Evolutionary conservation across 1,140 invertebrate species (phyloP).

Genomic region (Drosophila rhopaloa): DNA sequence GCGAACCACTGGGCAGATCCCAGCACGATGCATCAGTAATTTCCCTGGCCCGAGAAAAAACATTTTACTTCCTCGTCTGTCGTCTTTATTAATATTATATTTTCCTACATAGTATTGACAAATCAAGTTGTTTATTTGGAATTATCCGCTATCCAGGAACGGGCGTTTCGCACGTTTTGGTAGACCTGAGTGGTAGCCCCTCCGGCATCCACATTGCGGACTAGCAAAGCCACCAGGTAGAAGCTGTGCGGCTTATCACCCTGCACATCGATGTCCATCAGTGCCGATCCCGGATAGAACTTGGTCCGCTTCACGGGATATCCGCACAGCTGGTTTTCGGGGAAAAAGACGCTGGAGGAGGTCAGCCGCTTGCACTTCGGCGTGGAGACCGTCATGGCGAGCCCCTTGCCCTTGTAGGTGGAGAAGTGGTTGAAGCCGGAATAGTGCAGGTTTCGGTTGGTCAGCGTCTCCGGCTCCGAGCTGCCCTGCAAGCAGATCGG

Average conservation of each 20-base stretch:
- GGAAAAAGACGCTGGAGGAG: conserved; percentile 11
- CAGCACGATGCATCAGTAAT: conserved; percentile 27
- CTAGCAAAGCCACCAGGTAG: conserved; percentile 51
- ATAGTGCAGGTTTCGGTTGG: conserved; percentile 50
- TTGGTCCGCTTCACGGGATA: conserved; percentile 33
- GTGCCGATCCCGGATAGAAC: conserved; percentile 44
- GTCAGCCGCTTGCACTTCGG: conserved; percentile 35
- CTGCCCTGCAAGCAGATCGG: conserved; percentile 51
- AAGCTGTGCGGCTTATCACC: conserved; percentile 46
- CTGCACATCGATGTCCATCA: conserved; percentile 56
- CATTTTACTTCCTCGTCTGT: conserved; percentile 15
- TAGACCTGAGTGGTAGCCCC: conserved; percentile 32
- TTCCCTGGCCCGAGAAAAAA: conserved; percentile 21
- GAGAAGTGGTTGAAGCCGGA: conserved; percentile 31
- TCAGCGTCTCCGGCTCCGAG: conserved; percentile 41
- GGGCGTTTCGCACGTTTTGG: conserved; percentile 53
- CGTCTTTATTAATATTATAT: conserved; percentile 17
- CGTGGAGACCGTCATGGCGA: conserved; percentile 35
- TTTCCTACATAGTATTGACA: conserved; percentile 4
- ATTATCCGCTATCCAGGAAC: conserved; percentile 49
- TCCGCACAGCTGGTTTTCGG: conserved; percentile 57
- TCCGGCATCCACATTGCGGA: conserved; percentile 1
- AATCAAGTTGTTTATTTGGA: background rate
- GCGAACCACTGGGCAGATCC: conserved; percentile 21
- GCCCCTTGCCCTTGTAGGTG: conserved; percentile 41